Evolutionary conservation across 1,140 invertebrate species (phyloP).

Genomic region (Holotrichia oblita): DNA sequence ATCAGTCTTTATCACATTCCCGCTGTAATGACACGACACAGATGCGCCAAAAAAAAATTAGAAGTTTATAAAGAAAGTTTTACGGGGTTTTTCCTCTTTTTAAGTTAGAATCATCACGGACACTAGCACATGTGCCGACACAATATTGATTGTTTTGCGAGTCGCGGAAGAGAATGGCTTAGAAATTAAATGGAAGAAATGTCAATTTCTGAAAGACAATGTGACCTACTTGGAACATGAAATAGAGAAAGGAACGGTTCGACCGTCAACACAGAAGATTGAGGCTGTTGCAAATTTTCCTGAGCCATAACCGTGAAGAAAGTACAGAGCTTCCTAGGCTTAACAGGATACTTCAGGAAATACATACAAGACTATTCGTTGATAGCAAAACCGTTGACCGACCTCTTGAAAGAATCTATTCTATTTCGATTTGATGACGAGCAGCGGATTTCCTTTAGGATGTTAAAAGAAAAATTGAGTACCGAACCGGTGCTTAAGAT

Average conservation of each 20-base stretch:
- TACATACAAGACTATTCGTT: constrained; percentile 45
- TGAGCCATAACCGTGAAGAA: constrained; percentile 55
- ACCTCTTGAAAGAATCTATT: constrained; percentile 39
- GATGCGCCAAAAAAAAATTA: too few relatives aligned
- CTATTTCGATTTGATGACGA: constrained; percentile 38
- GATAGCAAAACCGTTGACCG: constrained; percentile 40
- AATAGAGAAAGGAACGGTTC: constrained; percentile 46
- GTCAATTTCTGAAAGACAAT: constrained; percentile 43
- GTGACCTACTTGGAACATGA: constrained; percentile 51
- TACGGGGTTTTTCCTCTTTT: too few relatives aligned
- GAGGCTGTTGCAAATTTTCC: too few relatives aligned
- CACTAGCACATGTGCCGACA: too few relatives aligned
- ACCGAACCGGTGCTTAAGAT: constrained; percentile 52
- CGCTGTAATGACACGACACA: too few relatives aligned
- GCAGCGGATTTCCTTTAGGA: constrained; percentile 34
- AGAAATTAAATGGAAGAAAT: constrained; percentile 43
- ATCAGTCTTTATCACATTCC: too few relatives aligned
- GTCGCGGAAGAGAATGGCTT: constrained; percentile 42
- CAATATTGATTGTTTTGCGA: constrained; percentile 48
- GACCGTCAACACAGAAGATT: constrained; percentile 45
- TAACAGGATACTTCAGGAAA: constrained; percentile 57
- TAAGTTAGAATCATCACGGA: too few relatives aligned
- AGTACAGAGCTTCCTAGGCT: constrained; percentile 43
- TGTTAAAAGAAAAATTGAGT: neutral
- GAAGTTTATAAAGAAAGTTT: too few relatives aligned